phyloP scores from a whole-genome alignment of 2,113 vertebrate genomes.

The Planiliza haematocheilus region DNA sequence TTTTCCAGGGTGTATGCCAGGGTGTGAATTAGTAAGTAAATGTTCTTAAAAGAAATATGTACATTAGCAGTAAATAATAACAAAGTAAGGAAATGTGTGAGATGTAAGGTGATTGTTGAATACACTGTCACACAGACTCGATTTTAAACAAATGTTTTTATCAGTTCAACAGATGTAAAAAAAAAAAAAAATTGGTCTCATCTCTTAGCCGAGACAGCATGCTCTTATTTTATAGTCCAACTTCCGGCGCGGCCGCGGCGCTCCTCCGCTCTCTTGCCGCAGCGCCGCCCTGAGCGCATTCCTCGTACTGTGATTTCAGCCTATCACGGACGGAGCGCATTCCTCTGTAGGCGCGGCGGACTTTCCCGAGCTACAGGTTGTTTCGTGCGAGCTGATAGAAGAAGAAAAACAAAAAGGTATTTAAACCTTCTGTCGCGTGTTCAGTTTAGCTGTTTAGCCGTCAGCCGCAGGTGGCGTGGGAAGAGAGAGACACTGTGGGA shows the following conservation, averaged over 20 bases:
- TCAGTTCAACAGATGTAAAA: too few relatives aligned
- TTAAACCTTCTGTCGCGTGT: too few relatives aligned
- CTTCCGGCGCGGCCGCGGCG: slow-evolving; percentile 43
- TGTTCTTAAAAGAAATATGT: too few relatives aligned
- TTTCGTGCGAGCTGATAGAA: background rate
- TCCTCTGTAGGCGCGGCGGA: slow-evolving; percentile 62
- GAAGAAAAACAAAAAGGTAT: background rate
- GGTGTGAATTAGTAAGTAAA: too few relatives aligned
- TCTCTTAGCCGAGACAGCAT: too few relatives aligned
- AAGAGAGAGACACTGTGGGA: background rate
- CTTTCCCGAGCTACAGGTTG: slow-evolving; percentile 36
- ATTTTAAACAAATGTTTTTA: too few relatives aligned
- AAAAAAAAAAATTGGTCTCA: too few relatives aligned
- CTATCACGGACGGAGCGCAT: slow-evolving; percentile 39
- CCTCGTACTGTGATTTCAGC: slow-evolving; percentile 30
- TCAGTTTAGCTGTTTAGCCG: background rate
- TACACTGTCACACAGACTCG: too few relatives aligned
- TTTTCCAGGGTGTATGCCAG: too few relatives aligned
- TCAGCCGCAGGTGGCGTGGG: slow-evolving; percentile 23
- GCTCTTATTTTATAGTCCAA: slow-evolving; percentile 42
- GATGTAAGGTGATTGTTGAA: too few relatives aligned
- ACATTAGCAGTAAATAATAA: too few relatives aligned
- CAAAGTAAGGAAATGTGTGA: too few relatives aligned
- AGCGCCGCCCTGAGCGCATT: slow-evolving; percentile 59
- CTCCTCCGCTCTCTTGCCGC: slow-evolving; percentile 13